Evolutionary conservation across 2,797 vertebrate species (phyloP), one percentile per base, ranked within the genome.

Genomic region (Sebastolobus alascanus): DNA sequence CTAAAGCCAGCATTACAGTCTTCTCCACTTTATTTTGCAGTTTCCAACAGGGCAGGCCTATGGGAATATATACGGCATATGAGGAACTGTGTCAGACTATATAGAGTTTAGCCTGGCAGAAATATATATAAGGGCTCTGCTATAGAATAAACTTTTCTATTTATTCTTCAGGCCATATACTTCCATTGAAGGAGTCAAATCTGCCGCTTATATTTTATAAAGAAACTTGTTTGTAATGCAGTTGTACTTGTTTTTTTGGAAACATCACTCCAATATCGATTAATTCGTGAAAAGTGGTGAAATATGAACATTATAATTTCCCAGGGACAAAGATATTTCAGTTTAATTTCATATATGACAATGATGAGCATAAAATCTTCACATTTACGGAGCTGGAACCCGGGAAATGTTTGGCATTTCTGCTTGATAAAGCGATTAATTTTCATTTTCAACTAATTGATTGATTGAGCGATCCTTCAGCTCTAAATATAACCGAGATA

Each of bases 1-100:
- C 91, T 84, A 87, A 91, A 90, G 90, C 85, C 82, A 31, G 88
- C 87, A 84, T 92, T 91, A 89, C 60, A 86, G 89, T 88, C 82
- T 40, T 72, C 73, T 84, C 74, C 64, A 73, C 77, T 89, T 86
- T 74, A 88, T 89, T 85, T 80, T 77, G 68, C 72, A 73, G 68
- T 87, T 89, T 89, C 68, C 71, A 83, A 77, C 82, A 68, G 33
- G 35, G 13, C 52, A 20, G 37, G 56, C 82, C 73, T 27, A 13
- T 35, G 83, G 85, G 79, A 84, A 64, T 65, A 60, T 65, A 60
- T 31, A 46, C 29, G 52, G 58, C 16, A 67, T 73, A 77, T 73
- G 29, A 82, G 33, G 65, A 60, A 54, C 25, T 10, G n/a, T 79
- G 77, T 78, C 35, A 68, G 29, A 60, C 27, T 20, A 29, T 68